phyloP scores from a whole-genome alignment of 2,113 vertebrate species.

The Terrapene triunguis region DNA sequence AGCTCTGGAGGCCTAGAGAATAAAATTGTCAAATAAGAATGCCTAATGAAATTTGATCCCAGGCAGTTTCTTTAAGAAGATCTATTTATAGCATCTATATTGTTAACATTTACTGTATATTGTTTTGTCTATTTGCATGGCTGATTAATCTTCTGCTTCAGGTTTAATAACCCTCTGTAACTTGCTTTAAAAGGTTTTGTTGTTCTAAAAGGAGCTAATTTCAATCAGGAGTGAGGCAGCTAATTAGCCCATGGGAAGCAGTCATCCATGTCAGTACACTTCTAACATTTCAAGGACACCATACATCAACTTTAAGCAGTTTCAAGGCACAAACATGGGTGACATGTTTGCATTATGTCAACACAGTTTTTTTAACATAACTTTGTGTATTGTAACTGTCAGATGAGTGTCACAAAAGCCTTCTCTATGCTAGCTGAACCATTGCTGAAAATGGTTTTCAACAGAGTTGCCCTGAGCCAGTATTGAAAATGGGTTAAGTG shows the following conservation, averaged over 20 bases:
- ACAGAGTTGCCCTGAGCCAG: background rate
- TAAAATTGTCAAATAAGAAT: background rate
- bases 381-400: background rate
- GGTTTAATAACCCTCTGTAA: conserved; percentile 37
- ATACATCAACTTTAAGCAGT: background rate
- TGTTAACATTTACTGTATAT: conserved; percentile 45
- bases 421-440: background rate
- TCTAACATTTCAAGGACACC: conserved; percentile 43
- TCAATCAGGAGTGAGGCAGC: conserved; percentile 20
- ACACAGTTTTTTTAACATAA: background rate
- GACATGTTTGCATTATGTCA: background rate
- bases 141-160: conserved; percentile 56
- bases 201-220: conserved; percentile 47
- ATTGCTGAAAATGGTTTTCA: background rate
- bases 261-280: conserved; percentile 13
- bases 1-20: background rate
- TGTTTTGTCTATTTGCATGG: conserved; percentile 49
- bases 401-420: background rate
- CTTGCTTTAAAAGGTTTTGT: conserved; percentile 4
- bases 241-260: conserved; percentile 23
- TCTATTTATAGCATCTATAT: conserved; percentile 60
- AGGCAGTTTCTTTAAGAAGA: conserved; percentile 34
- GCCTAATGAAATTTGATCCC: conserved; percentile 45
- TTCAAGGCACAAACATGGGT: background rate
- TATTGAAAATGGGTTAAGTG: background rate